Percentiles rank a stretch among this genome's conserved stretches.
Evolutionary conservation across 2,888 invertebrate species (phyloP).

Genomic region (Scotopteryx bipunctaria): DNA sequence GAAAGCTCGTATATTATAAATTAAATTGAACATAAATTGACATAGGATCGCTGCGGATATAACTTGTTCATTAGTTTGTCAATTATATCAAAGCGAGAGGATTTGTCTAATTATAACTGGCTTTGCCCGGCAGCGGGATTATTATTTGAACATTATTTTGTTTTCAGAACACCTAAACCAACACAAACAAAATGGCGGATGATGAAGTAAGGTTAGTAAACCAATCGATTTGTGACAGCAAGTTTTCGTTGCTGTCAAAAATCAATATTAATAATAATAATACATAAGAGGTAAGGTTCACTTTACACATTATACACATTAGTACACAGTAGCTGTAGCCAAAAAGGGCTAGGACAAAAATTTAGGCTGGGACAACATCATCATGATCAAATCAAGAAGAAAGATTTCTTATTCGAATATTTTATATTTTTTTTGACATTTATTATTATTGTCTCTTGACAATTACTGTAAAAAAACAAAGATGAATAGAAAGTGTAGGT

Average conservation of each 20-base stretch:
- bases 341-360: no score
- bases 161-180: constrained; percentile 84
- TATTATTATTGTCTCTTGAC: no score
- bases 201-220: constrained; percentile 94
- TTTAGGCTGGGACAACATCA: no score
- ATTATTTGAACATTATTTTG: constrained; percentile 24
- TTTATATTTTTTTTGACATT: no score
- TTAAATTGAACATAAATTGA: constrained; percentile 7
- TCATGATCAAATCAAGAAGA: no score
- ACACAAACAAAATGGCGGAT: constrained; percentile 92
- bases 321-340: no score
- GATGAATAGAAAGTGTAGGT: no score
- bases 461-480: no score
- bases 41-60: background rate
- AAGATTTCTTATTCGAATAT: no score
- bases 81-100: constrained; percentile 20
- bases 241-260: no score
- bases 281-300: no score
- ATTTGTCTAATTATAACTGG: constrained; percentile 28
- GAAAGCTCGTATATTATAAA: constrained; percentile 6
- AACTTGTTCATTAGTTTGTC: constrained; percentile 16
- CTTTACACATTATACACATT: background rate
- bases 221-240: constrained; percentile 1
- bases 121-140: constrained; percentile 12
- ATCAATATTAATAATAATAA: no score